phyloP scores from a whole-genome alignment of 2,113 vertebrate genomes.

The Zosterops pallidus region DNA sequence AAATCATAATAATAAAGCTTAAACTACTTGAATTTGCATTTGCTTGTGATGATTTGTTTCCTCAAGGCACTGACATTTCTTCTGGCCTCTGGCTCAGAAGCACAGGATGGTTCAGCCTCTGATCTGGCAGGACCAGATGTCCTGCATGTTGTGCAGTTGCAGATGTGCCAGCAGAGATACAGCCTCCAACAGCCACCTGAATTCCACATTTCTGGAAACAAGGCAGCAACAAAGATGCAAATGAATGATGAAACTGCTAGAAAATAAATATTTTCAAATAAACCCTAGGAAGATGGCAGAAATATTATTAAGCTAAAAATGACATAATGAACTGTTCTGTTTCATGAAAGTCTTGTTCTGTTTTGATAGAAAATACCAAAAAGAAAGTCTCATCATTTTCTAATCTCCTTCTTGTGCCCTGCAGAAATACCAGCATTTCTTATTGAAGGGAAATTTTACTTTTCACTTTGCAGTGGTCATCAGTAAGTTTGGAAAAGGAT shows the following conservation, averaged over 20 bases:
- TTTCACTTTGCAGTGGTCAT: neutral
- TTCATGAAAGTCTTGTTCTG: neutral
- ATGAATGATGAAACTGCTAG: neutral
- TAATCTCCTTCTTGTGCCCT: neutral
- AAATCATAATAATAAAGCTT: neutral
- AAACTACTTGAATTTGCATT: neutral
- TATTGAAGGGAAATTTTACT: neutral
- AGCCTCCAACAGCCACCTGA: neutral
- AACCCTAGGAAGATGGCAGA: neutral
- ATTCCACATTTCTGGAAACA: neutral
- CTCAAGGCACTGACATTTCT: neutral
- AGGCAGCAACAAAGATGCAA: neutral
- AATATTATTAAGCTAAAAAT: neutral
- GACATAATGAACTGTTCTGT: neutral
- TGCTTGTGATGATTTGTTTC: neutral
- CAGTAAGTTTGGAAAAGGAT: neutral
- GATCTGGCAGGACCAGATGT: neutral
- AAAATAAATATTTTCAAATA: neutral
- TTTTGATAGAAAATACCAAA: neutral
- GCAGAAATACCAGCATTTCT: neutral
- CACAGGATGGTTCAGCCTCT: neutral
- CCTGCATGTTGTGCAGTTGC: fast-evolving
- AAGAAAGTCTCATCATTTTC: neutral
- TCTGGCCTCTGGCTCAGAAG: neutral
- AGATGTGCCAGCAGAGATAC: neutral